phyloP scores from a whole-genome alignment of 2,113 vertebrate genomes.

The Serilophus lunatus region DNA sequence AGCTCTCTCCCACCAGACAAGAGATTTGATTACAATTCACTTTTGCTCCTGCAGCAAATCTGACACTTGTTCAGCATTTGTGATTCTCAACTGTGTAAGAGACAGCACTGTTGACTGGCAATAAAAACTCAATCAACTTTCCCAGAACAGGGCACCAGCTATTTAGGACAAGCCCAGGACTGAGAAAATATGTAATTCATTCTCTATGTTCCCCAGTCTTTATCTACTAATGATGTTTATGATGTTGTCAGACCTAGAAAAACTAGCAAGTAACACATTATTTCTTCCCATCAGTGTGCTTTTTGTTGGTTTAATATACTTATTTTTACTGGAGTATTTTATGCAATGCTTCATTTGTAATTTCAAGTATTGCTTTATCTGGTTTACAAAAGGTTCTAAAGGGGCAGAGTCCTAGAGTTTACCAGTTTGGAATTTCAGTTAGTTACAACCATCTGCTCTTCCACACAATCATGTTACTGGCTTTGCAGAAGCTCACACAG shows the following conservation, averaged over 20 bases:
- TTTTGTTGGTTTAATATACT: neutral
- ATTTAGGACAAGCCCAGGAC: neutral
- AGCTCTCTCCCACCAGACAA: neutral
- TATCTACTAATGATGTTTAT: neutral
- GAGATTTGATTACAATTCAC: neutral
- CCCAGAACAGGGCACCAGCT: neutral
- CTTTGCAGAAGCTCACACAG: neutral
- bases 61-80: neutral
- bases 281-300: neutral
- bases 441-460: neutral
- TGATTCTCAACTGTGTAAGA: accelerated
- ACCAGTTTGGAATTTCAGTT: neutral
- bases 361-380: neutral
- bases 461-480: neutral
- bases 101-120: neutral
- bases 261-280: neutral
- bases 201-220: neutral
- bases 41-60: neutral
- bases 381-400: neutral
- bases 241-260: neutral
- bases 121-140: neutral
- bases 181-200: neutral
- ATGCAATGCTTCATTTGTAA: neutral
- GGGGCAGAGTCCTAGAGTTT: neutral
- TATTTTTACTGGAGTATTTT: neutral